These are phyloP conservation scores for Diadegma fenestrale DNA, from an alignment of 2,888 invertebrate species.

Conservation along the genomic window DNA sequence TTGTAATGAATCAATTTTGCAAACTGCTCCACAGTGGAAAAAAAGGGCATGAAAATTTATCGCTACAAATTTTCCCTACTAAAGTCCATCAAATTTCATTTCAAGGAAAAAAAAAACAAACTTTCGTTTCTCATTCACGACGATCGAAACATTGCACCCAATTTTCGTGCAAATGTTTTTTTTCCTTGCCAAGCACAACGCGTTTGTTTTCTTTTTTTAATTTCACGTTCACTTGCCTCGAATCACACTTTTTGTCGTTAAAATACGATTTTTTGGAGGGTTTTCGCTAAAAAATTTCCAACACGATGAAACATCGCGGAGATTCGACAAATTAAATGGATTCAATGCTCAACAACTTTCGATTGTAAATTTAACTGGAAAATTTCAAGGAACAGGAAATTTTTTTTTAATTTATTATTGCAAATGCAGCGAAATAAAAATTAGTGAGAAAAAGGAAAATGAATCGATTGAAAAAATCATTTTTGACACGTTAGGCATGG, in stretches of 20 bases:
- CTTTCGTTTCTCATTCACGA: background rate
- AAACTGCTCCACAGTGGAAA: background rate
- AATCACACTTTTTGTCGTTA: background rate
- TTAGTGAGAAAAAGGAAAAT: background rate
- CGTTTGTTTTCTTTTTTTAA: background rate
- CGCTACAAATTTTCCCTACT: background rate
- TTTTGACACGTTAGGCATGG: background rate
- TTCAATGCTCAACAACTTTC: background rate
- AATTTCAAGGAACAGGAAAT: background rate
- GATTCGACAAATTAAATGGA: background rate
- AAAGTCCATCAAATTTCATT: too few relatives aligned
- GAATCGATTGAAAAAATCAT: background rate
- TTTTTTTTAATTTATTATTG: background rate
- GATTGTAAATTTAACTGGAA: too few relatives aligned
- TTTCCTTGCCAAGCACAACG: background rate
- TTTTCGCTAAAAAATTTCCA: background rate
- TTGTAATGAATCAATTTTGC: background rate
- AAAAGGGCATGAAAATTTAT: background rate
- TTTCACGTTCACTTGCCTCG: background rate
- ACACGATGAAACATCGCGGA: background rate
- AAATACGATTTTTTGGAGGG: background rate
- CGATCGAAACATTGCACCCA: background rate
- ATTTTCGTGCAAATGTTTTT: background rate
- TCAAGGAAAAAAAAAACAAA: background rate
- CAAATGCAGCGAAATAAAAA: background rate